Evolutionary conservation across 64 coral and sea anemone genomes (phyloP), one percentile per base, ranked within the genome.

Genomic region (Anthopleura sola): DNA sequence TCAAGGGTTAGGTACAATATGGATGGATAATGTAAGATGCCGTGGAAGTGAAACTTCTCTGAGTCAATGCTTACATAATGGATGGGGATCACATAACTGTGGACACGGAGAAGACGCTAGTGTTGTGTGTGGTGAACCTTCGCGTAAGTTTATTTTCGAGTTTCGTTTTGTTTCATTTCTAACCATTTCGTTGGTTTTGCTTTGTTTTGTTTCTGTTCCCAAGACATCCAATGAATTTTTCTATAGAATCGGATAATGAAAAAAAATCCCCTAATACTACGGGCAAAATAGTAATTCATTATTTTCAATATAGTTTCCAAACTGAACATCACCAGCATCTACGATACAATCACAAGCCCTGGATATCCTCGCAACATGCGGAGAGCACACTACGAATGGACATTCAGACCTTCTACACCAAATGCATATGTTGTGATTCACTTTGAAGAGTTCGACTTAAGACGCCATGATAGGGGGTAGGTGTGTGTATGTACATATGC

Each of bases 321-420:
- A 13, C 1, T 71, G 8, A 69, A 31, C 64, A 40, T 78, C 36
- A 40, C 36, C 6, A 26, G 24, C 26, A 24, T 79, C 19, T 23
- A 10, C 24, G 76, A 38, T 13, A 17, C 23, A 0, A 79, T 79
- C 18, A 47, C 76, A n/a, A 79, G 76, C 24, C 76, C 76, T 19
- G 76, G 76, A 79, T 79, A 79, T 79, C 76, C 76, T 33, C 16
- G 3, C 4, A 21, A 38, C 36, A 19, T 79, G 34, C n/a, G 13
- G 37, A 18, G 44, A 79, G 76, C 76, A 38, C 26, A 79, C 44
- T 79, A 79, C 76, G 37, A 48, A 1, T 79, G 76, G 76, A 79
- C 76, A 79, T 47, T 79, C 76, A 79, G 18, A 48, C n/a, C 36
- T 24, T 6, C 36, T 10, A 1, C 3, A 24, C 9, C 76, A 46